Evolutionary conservation across 2,888 invertebrate genomes (phyloP), one percentile per base, ranked within the genome.

Genomic region (Eupithecia centaureata): DNA sequence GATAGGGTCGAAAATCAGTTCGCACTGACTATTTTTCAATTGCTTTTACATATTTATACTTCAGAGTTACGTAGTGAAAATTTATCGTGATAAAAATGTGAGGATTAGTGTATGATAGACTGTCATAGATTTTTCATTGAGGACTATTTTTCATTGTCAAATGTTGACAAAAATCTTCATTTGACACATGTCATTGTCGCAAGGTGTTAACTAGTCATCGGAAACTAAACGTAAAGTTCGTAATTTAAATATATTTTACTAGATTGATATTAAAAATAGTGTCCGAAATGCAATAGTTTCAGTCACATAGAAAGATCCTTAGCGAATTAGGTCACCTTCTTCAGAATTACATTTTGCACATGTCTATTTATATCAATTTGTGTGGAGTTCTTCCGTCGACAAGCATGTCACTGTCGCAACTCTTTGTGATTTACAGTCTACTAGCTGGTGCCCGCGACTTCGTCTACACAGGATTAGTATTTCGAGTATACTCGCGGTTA

Each of bases 41-140:
- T 51, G 66, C 35, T 15, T 18, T 61, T 51, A 69, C 58, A 61
- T 54, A 27, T 63, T 59, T 63, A 52, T 64, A 18, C 18, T 18
- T 42, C 18, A 47, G 22, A 22, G 18, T 47, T 47, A 47, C 12
- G 47, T 47, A 47, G 18, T 47, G 22, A 12, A 22, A 22, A 42
- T 42, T 42, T 22, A 22, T 47, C 47, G 22, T 47, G 47, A 22
- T 47, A 12, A 22, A 18, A 47, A 47, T 47, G 47, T 22, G 47
- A 47, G 47, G 12, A 22, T 47, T 1, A 22, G 47, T 22, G 47
- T 22, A 47, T 12, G 0, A n/a, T 47, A 47, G 22, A 47, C 47
- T 47, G 47, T 1, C 22, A 47, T 47, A 47, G 22, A 47, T 10
- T 47, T 42, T 22, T 47, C 22, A 47, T 47, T 22, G 10, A 22